These are phyloP conservation scores for Ooceraea biroi DNA, from an alignment of 1,140 invertebrate species.

Conservation along the genomic window DNA sequence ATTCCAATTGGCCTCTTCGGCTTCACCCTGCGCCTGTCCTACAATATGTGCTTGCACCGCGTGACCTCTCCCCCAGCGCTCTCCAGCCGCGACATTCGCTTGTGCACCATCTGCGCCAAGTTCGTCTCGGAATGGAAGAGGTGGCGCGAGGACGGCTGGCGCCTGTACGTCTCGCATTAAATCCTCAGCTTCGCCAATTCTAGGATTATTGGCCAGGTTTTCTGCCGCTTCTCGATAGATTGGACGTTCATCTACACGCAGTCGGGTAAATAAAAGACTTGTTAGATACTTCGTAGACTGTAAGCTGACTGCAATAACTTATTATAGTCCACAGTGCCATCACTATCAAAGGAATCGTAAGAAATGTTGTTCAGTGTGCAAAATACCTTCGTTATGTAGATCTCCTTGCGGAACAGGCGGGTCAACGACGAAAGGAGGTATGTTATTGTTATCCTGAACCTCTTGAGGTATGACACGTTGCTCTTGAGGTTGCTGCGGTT, in stretches of 20 bases:
- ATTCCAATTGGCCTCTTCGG: slow-evolving; percentile 98
- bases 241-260: slow-evolving; percentile 60
- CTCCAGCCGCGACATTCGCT: slow-evolving; percentile 80
- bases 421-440: slow-evolving; percentile 83
- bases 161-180: slow-evolving; percentile 45
- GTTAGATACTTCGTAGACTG: too few species aligned
- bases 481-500: slow-evolving; percentile 71
- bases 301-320: too few species aligned
- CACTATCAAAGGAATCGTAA: neutral
- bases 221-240: slow-evolving; percentile 70
- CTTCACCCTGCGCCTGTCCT: slow-evolving; percentile 87
- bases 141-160: slow-evolving; percentile 55
- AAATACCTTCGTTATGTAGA: slow-evolving; percentile 70
- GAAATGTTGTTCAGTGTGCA: neutral
- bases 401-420: slow-evolving; percentile 75
- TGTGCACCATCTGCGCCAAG: slow-evolving; percentile 66
- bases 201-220: slow-evolving; percentile 64
- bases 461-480: slow-evolving; percentile 74
- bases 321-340: neutral
- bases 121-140: slow-evolving; percentile 69
- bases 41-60: slow-evolving; percentile 81
- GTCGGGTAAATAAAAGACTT: slow-evolving; percentile 19
- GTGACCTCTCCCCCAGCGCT: slow-evolving; percentile 66
- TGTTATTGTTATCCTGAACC: slow-evolving; percentile 84
- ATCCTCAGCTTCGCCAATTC: slow-evolving; percentile 57